Evolutionary conservation across 2,888 invertebrate genomes (phyloP), one percentile per base, ranked within the genome.

Genomic region (Lypha dubia): DNA sequence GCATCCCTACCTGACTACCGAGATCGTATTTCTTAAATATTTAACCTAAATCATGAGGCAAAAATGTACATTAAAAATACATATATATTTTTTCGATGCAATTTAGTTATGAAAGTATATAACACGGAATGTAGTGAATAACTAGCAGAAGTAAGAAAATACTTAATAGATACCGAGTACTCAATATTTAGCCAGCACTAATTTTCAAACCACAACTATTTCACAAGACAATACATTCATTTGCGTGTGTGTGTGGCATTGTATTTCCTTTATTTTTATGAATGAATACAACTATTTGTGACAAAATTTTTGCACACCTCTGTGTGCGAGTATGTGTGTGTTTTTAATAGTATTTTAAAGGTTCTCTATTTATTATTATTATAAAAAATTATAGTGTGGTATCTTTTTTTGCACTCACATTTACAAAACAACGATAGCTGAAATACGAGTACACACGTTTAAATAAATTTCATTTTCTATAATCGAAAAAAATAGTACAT

Each of bases 181-280:
- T 9, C 53, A 24, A 24, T 28, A 24, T 4, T 49, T 20, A 4
- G 35, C 5, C 58, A 35, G 17, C 58, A 35, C 58, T 58, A 65
- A 46, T n/a, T 15, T n/a, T 24, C 15, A 17, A 28, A 41, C 24
- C 11, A 63, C 20, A 53, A 41, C 17, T 6, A 75, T 44, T 24
- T 9, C 13, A 56, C 13, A 41, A 49, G 53, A 51, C n/a, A n/a
- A n/a, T n/a, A n/a, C n/a, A n/a, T n/a, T n/a, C n/a, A 68, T 62
- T 75, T 60, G 68, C 44, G 67, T 81, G 17, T 17, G 51, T 65
- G 44, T 46, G n/a, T 63, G 13, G 58, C 67, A 51, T 44, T 71
- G 60, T 77, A 83, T 79, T 83, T 83, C 83, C 83, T 79, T 79
- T 15, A 53, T 5, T 75, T 77, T 83, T 75, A 83, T 83, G 83